Base-by-base conservation (phyloP, 2,113 vertebrate species). In the Limanda limanda region DNA sequence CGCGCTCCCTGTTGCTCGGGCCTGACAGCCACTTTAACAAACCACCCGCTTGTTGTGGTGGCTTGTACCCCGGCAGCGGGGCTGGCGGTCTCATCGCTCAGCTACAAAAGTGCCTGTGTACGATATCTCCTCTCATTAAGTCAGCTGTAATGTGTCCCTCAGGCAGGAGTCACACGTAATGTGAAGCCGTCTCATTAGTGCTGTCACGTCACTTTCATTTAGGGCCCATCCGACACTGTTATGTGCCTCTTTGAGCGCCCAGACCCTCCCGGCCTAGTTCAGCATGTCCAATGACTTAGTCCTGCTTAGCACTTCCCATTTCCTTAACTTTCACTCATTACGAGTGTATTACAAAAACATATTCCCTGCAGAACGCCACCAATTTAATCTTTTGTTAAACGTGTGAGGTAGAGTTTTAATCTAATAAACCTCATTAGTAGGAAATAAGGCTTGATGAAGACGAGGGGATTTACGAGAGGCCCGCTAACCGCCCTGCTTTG, bases 381-480 rank as follows among this genome's bases (percentile, higher is more conserved):
- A 92, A 92, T 93, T 92, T 90, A 85, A 90, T 89, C 91, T 88
- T 90, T 92, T 92, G 88, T 91, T 88, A 78, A 88, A 91, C 78
- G 85, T 92, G 91, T 90, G 81, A 84, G 91, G 91, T 90, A 82
- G 74, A 92, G 86, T 89, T 92, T 84, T 93, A 93, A 95, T 95
- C 92, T 91, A 92, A 94, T 94, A 93, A 93, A 90, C 79, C 87
- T 93, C 91, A 93, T 94, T 94, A 94, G 85, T 8, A 31, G 77
- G 58, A 88, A 93, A 88, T 84, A 86, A 84, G 79, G 85, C 65
- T 86, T 89, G 91, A 93, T 94, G 91, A 92, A 90, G 88, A 92
- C 57, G 68, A 79, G 81, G 76, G 79, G 79, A 81, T 90, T 89
- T 81, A 69, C 24, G 14, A 83, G 85, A 78, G 76, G 65, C 25